phyloP scores from a whole-genome alignment of 2,888 invertebrate genomes.

The Volucella bombylans region DNA sequence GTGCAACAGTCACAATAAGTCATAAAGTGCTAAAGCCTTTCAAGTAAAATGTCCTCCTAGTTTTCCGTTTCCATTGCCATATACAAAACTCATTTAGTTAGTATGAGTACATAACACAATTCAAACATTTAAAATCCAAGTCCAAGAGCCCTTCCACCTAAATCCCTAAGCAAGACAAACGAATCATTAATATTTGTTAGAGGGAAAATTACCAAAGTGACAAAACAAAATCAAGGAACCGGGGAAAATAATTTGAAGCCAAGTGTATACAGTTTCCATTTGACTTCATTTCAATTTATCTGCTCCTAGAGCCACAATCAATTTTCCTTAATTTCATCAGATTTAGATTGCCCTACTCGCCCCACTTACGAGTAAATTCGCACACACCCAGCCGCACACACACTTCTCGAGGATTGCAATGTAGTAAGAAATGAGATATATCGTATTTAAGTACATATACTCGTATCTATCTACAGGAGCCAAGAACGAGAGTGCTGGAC shows the following conservation, averaged over 20 bases:
- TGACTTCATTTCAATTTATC: constrained; percentile 74
- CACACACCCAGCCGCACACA: not conserved
- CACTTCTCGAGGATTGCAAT: too few species aligned
- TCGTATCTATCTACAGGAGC: not conserved
- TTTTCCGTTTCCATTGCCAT: too few species aligned
- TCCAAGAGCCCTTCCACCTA: not conserved
- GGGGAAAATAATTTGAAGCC: constrained; percentile 65
- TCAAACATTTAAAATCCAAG: not conserved
- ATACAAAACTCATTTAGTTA: too few species aligned
- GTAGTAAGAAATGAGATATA: too few species aligned
- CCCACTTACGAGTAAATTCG: constrained; percentile 18
- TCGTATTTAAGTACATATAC: not conserved
- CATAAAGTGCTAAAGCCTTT: too few species aligned
- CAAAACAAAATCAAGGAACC: constrained; percentile 62
- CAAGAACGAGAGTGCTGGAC: constrained; percentile 20
- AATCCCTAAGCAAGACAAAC: constrained; percentile 9
- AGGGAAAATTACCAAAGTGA: constrained; percentile 64
- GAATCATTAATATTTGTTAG: constrained; percentile 69
- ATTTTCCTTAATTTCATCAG: constrained; percentile 74
- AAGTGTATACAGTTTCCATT: constrained; percentile 72
- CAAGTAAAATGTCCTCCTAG: too few species aligned
- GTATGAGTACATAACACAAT: not conserved
- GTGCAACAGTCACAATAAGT: too few species aligned
- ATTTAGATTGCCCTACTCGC: constrained; percentile 68
- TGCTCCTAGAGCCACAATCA: constrained; percentile 73